These are phyloP conservation scores for Vombatus ursinus DNA, from an alignment of 2,113 vertebrate species.

Conservation along the genomic window DNA sequence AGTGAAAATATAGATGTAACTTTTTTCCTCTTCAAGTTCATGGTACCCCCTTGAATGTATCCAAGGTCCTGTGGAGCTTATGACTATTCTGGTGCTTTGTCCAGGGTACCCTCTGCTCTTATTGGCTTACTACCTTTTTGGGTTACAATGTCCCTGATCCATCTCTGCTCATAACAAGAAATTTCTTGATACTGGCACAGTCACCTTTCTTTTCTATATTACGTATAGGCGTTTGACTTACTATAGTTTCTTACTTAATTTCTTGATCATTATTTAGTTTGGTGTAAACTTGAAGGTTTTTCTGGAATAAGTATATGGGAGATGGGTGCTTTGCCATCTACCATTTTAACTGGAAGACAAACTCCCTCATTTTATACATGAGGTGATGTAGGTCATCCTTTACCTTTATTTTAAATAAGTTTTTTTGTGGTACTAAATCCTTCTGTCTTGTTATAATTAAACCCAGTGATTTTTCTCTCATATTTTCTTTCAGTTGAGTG, in stretches of 20 bases:
- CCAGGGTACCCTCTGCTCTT: neutral
- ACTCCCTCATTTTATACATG: no score
- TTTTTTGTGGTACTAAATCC: no score
- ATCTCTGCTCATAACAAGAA: neutral
- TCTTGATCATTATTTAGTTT: neutral
- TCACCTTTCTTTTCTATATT: neutral
- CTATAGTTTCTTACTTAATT: neutral
- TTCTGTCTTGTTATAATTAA: no score
- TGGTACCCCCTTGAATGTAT: neutral
- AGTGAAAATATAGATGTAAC: neutral
- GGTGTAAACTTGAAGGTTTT: no score
- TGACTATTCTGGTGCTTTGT: neutral
- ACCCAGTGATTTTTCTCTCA: no score
- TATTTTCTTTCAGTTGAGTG: no score
- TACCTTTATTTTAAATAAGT: no score
- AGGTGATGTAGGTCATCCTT: no score
- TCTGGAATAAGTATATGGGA: no score
- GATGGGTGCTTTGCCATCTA: no score
- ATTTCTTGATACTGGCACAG: neutral
- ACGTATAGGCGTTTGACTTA: neutral
- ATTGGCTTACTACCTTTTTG: neutral
- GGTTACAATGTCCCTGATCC: neutral
- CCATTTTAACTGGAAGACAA: no score
- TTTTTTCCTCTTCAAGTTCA: neutral
- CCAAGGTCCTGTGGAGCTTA: neutral